Conservation (phyloP, 64 coral and sea anemone species). For the Pachyseris speciosa region DNA sequence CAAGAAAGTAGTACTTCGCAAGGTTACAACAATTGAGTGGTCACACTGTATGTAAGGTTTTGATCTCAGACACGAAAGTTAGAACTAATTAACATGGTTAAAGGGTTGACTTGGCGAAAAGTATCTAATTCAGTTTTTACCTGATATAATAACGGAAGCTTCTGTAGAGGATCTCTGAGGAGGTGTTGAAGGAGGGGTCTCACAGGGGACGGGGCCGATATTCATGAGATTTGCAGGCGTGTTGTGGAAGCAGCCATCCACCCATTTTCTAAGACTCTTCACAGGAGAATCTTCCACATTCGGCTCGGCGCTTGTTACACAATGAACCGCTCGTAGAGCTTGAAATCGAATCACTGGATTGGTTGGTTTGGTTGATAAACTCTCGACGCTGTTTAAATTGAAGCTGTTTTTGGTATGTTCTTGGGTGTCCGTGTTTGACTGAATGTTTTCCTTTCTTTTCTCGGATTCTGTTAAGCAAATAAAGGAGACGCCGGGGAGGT, state of each 20-base stretch:
- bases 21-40: neutral
- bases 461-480: slow-evolving; percentile 74
- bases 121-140: neutral
- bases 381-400: neutral
- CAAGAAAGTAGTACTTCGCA: neutral
- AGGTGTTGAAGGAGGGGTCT: slow-evolving; percentile 80
- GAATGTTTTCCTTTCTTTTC: slow-evolving; percentile 63
- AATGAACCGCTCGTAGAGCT: slow-evolving; percentile 15
- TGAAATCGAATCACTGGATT: slow-evolving; percentile 31
- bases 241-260: slow-evolving; percentile 97
- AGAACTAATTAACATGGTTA: neutral
- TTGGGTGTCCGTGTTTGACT: slow-evolving; percentile 19
- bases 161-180: slow-evolving; percentile 78
- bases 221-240: slow-evolving; percentile 7
- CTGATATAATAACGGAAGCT: slow-evolving; percentile 82
- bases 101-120: neutral
- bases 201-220: slow-evolving; percentile 13
- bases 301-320: neutral
- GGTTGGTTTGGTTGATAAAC: neutral
- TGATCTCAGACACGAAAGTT: neutral
- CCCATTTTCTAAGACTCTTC: slow-evolving; percentile 98
- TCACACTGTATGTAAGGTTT: neutral
- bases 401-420: slow-evolving; percentile 10
- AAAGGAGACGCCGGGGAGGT: slow-evolving; percentile 17
- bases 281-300: slow-evolving; percentile 93